A percentile compares a stretch with the other conserved stretches of the same genome.
These are phyloP conservation scores for Catharus fuscescens DNA, from an alignment of 2,113 vertebrate species.

Conservation along the genomic window DNA sequence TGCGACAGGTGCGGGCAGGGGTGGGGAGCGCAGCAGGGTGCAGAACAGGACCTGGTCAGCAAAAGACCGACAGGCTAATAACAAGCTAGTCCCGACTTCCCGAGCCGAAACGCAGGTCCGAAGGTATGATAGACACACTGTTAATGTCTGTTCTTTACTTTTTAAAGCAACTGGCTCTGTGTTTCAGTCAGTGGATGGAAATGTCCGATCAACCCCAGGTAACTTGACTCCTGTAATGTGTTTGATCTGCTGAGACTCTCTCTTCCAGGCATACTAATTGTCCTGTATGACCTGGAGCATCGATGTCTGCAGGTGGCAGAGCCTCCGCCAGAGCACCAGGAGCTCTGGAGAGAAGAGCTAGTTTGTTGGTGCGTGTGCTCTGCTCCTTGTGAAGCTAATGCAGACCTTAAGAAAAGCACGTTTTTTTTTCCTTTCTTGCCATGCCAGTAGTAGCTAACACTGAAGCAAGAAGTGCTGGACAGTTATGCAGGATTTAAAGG, in stretches of 20 bases:
- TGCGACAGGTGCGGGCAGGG: not conserved
- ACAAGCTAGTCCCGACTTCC: not conserved
- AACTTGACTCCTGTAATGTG: not conserved
- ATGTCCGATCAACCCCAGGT: conserved; percentile 72
- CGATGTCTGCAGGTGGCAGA: not conserved
- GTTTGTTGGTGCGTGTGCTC: not conserved
- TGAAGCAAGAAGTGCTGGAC: rapidly evolving
- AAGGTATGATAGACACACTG: rapidly evolving
- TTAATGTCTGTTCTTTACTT: not conserved
- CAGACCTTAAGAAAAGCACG: not conserved
- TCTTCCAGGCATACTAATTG: not conserved
- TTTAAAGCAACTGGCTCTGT: conserved; percentile 70
- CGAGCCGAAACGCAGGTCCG: not conserved
- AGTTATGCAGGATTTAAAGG: not conserved
- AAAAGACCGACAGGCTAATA: not conserved
- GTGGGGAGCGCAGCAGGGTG: rapidly evolving
- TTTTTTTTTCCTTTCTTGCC: not conserved
- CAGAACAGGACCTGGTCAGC: not conserved
- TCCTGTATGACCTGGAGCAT: not conserved
- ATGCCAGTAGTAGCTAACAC: not conserved
- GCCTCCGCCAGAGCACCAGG: rapidly evolving
- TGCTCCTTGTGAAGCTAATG: not conserved
- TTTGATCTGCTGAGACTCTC: not conserved
- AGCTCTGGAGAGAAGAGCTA: not conserved
- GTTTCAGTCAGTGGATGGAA: conserved; percentile 73